phyloP scores from a whole-genome alignment of 23 tunicate genomes.

The Halocynthia roretzi region DNA sequence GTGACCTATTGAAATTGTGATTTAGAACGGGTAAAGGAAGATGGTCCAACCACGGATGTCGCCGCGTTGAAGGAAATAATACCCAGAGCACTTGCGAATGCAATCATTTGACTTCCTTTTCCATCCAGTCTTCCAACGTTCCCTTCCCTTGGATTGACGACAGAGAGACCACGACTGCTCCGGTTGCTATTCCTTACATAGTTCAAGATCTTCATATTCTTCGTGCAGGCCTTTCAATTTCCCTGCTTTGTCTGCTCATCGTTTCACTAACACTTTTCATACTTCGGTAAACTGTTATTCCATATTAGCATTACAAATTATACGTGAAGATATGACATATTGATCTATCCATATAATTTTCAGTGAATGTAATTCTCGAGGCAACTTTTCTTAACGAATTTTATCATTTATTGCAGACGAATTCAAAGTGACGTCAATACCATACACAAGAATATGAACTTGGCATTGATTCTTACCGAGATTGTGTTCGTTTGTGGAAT shows the following conservation, averaged over 20 bases:
- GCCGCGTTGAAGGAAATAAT: slow-evolving; percentile 19
- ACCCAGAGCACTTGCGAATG: slow-evolving; percentile 72
- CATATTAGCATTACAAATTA: background rate
- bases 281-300: slow-evolving; percentile 34
- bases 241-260: slow-evolving; percentile 36
- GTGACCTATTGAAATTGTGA: background rate
- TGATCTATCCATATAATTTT: background rate
- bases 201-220: slow-evolving; percentile 29
- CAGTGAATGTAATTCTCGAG: background rate
- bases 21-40: slow-evolving; percentile 20
- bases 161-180: background rate
- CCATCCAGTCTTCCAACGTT: slow-evolving; percentile 59
- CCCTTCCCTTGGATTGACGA: slow-evolving; percentile 34
- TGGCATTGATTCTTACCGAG: slow-evolving; percentile 35
- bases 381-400: background rate
- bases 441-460: slow-evolving; percentile 55
- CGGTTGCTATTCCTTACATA: background rate
- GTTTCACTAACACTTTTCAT: slow-evolving; percentile 32
- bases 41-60: slow-evolving; percentile 76
- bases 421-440: slow-evolving; percentile 50
- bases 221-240: slow-evolving; percentile 39
- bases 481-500: slow-evolving; percentile 49
- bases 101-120: slow-evolving; percentile 78
- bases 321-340: too few relatives aligned
- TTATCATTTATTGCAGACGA: background rate